Base-by-base conservation (phyloP, 2,888 invertebrate species). In the Acanthosepion lycidas region DNA sequence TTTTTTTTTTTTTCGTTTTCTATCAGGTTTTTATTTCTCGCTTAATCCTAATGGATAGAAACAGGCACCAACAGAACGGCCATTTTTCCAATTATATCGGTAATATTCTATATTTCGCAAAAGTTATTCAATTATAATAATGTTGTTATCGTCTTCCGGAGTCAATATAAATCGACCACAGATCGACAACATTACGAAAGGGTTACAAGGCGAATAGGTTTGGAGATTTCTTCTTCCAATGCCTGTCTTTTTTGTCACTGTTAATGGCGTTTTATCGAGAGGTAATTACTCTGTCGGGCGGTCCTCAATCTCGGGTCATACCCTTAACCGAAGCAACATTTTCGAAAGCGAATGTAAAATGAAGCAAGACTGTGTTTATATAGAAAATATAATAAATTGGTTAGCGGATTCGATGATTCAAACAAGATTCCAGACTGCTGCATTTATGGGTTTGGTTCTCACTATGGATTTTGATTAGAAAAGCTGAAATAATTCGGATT, bases 101-200 rank as follows among this genome's bases (percentile, higher is more conserved):
- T 78, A 78, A 78, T 78, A n/a, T 78, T 78, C 78, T 33, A 33
- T 33, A 78, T n/a, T 78, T 78, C 78, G n/a, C n/a, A 78, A 78
- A 78, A 78, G n/a, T 78, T 78, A 78, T 78, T 78, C 78, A 78
- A 78, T 78, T 78, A 78, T 33, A 9, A 78, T 78, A 78, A 78
- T 78, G 78, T 78, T 78, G 78, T 78, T 78, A 78, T 78, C 78
- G 78, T 78, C 78, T n/a, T 78, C 33, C n/a, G 78, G n/a, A 78
- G 78, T 78, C n/a, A 78, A 78, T 78, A 78, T n/a, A 78, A 78
- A 78, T 78, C 78, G 78, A 12, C 33, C 33, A 78, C 78, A 78
- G 78, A 78, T 78, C 78, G 78, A n/a, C n/a, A 78, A 78, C 78
- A 78, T 78, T 33, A 78, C 78, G 78, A 78, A 78, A 78, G 78